Evolutionary conservation across 1,140 invertebrate genomes (phyloP).

Genomic region (Leucophenga varia): DNA sequence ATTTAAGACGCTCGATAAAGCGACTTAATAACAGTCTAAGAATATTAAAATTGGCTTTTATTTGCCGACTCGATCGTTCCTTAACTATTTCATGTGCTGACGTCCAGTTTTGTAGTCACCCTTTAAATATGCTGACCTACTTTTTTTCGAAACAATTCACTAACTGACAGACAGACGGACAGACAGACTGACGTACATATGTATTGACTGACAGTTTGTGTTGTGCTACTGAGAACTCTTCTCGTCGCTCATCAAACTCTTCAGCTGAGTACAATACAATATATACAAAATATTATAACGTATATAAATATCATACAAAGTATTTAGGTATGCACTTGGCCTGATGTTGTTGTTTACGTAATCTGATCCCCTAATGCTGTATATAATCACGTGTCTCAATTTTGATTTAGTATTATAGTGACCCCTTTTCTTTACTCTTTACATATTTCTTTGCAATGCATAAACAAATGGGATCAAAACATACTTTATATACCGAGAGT

Average conservation of each 20-base stretch:
- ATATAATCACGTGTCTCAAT: slow-evolving; percentile 38
- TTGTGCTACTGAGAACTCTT: too few species aligned
- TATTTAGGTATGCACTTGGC: not conserved
- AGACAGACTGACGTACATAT: too few species aligned
- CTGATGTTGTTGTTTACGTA: slow-evolving; percentile 20
- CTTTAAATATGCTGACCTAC: slow-evolving; percentile 29
- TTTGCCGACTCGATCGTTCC: too few species aligned
- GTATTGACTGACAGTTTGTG: too few species aligned
- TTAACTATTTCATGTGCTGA: too few species aligned
- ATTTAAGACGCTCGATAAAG: slow-evolving; percentile 36
- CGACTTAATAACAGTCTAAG: slow-evolving; percentile 38
- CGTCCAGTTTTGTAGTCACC: slow-evolving; percentile 3
- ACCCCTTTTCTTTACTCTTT: slow-evolving; percentile 35
- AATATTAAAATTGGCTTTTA: too few species aligned
- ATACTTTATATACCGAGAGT: too few species aligned
- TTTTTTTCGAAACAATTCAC: slow-evolving; percentile 21
- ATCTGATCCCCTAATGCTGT: slow-evolving; percentile 41
- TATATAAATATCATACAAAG: too few species aligned
- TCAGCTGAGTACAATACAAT: too few species aligned
- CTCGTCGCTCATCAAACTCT: too few species aligned
- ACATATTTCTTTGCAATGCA: too few species aligned
- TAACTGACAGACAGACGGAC: slow-evolving; percentile 2
- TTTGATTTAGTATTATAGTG: slow-evolving; percentile 43
- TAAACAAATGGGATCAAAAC: slow-evolving; percentile 2
- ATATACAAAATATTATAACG: too few species aligned